Conservation (phyloP, 2,888 invertebrate species). For the Panzeria rudis region DNA sequence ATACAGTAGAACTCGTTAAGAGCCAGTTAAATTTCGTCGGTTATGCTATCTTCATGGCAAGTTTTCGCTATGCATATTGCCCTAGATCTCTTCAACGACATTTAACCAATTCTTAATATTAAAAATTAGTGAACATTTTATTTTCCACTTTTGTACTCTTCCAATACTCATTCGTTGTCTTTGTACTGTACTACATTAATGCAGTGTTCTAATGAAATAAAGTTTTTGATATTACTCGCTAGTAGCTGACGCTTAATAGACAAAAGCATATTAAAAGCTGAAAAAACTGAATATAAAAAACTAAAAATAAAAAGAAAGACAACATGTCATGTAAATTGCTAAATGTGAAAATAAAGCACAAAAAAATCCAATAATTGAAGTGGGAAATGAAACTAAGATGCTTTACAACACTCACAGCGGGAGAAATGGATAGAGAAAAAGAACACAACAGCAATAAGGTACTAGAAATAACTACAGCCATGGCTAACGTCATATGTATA, state of each 20-base stretch:
- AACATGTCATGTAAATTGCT: constrained; percentile 67
- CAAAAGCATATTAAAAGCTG: neutral
- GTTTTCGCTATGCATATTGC: too few species aligned
- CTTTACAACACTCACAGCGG: constrained; percentile 49
- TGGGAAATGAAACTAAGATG: constrained; percentile 65
- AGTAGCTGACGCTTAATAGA: constrained; percentile 55
- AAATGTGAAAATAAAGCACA: constrained; percentile 39
- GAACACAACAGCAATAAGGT: constrained; percentile 3
- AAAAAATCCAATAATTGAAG: constrained; percentile 67
- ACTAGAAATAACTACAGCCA: neutral
- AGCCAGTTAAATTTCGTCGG: too few species aligned
- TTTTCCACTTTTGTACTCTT: too few species aligned
- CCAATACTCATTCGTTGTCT: too few species aligned
- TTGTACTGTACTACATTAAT: too few species aligned
- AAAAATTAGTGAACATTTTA: too few species aligned
- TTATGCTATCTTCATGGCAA: too few species aligned
- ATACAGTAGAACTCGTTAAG: too few species aligned
- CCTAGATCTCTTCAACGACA: too few species aligned
- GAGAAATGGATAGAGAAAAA: constrained; percentile 21
- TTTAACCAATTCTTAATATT: too few species aligned
- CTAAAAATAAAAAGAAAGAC: constrained; percentile 22
- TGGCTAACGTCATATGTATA: constrained; percentile 12
- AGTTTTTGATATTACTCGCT: constrained; percentile 44
- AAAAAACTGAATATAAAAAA: neutral
- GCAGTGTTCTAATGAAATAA: constrained; percentile 52